Conservation (phyloP, 2,113 vertebrate species). For the Oreotrochilus melanogaster region DNA sequence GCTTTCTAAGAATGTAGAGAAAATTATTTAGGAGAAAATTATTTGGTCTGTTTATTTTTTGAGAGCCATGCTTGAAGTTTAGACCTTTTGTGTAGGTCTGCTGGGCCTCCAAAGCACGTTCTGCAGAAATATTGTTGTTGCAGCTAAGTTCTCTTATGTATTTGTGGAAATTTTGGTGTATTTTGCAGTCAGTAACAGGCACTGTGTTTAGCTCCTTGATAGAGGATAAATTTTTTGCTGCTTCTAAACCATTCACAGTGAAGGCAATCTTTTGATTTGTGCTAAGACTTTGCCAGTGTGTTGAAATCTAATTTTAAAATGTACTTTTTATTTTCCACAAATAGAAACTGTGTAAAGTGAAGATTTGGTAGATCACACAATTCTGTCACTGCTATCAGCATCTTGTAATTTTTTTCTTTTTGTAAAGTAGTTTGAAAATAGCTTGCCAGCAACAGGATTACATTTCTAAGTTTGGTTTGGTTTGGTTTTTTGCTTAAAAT, state of each 20-base stretch:
- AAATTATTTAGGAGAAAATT: background rate
- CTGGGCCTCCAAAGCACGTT: background rate
- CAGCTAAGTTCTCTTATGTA: background rate
- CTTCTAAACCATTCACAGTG: background rate
- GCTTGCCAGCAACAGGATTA: background rate
- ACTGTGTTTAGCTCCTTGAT: background rate
- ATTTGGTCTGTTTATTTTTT: background rate
- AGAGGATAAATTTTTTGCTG: background rate
- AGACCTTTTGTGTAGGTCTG: background rate
- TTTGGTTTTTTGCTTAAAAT: background rate
- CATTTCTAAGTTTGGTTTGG: background rate
- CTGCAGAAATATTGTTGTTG: background rate
- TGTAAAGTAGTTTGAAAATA: background rate
- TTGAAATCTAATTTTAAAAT: background rate
- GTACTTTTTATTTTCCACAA: background rate
- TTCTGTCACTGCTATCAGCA: accelerated
- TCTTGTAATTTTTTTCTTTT: background rate
- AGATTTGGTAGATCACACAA: background rate
- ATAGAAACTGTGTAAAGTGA: background rate
- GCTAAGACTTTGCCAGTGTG: background rate
- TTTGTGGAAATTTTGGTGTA: background rate
- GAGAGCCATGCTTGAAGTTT: background rate
- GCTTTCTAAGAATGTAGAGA: background rate
- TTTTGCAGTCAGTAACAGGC: background rate
- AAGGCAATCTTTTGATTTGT: background rate